Conservation (phyloP, 2,113 vertebrate species). For the Triplophysa siluroides region DNA sequence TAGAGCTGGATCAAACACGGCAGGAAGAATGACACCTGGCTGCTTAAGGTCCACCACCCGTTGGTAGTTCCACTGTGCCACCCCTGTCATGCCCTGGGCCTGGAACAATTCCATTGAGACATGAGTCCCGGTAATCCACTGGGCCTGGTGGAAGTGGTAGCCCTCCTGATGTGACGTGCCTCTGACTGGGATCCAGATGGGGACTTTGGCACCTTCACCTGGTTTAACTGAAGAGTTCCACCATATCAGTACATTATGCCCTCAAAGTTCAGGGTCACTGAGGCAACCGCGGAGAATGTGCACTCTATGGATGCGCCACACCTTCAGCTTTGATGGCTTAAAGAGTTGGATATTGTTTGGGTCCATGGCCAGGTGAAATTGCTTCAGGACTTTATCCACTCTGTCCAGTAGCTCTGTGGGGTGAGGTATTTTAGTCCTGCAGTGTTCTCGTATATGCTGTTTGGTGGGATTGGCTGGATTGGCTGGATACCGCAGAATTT, state of each 20-base stretch:
- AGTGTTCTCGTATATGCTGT: conserved; percentile 47
- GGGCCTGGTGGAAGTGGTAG: conserved; percentile 40
- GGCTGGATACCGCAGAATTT: conserved; percentile 44
- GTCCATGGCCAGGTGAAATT: conserved; percentile 25
- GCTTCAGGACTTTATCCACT: conserved; percentile 31
- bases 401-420: conserved; percentile 32
- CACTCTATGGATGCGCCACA: conserved; percentile 24
- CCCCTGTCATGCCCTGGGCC: conserved; percentile 47
- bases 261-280: conserved; percentile 39
- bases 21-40: conserved; percentile 29
- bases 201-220: conserved; percentile 33
- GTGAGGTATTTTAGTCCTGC: conserved; percentile 44
- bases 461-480: conserved; percentile 48
- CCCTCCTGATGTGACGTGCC: conserved; percentile 50
- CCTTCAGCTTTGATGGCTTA: conserved; percentile 10
- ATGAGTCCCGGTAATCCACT: conserved; percentile 16
- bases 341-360: conserved; percentile 20
- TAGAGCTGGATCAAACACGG: conserved; percentile 37
- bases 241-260: conserved; percentile 45
- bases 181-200: conserved; percentile 43
- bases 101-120: conserved; percentile 40
- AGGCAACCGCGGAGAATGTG: conserved; percentile 37
- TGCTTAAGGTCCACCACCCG: conserved; percentile 42
- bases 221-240: conserved; percentile 47
- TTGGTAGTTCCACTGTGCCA: conserved; percentile 46